Conservation (phyloP, 2,113 vertebrate genomes). For the Tamias sibiricus region DNA sequence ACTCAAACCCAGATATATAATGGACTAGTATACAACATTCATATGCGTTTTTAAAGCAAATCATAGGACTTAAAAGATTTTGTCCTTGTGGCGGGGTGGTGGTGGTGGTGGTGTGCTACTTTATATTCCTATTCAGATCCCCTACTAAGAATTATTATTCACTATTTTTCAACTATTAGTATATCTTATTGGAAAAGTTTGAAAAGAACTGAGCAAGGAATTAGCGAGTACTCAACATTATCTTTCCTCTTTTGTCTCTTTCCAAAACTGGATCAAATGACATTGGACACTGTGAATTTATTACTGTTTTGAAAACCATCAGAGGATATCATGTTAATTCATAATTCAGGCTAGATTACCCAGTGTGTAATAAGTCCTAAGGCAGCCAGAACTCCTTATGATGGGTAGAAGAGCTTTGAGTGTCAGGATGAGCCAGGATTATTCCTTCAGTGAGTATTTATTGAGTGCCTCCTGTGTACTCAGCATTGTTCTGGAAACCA, state of each 20-base stretch:
- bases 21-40: not conserved
- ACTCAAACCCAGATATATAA: conserved; percentile 14
- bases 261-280: conserved; percentile 2
- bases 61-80: conserved; percentile 13
- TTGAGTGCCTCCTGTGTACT: not conserved
- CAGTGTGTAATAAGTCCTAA: not conserved
- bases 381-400: not conserved
- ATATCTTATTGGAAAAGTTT: conserved; percentile 30
- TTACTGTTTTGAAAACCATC: conserved; percentile 12
- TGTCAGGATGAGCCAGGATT: not conserved
- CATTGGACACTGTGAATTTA: not conserved
- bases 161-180: conserved; percentile 29
- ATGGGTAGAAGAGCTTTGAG: not conserved
- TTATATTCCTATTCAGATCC: not conserved
- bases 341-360: not conserved
- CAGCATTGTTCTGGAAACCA: not conserved
- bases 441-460: not conserved
- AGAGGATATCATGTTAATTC: not conserved
- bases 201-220: conserved; percentile 36
- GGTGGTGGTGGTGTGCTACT: too few species aligned
- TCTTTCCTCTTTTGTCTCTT: conserved; percentile 36
- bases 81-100: not conserved
- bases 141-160: not conserved
- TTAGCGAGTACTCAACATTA: conserved; percentile 27
- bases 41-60: conserved; percentile 45